phyloP scores from a whole-genome alignment of 2,113 vertebrate species.

The Ictidomys tridecemlineatus region DNA sequence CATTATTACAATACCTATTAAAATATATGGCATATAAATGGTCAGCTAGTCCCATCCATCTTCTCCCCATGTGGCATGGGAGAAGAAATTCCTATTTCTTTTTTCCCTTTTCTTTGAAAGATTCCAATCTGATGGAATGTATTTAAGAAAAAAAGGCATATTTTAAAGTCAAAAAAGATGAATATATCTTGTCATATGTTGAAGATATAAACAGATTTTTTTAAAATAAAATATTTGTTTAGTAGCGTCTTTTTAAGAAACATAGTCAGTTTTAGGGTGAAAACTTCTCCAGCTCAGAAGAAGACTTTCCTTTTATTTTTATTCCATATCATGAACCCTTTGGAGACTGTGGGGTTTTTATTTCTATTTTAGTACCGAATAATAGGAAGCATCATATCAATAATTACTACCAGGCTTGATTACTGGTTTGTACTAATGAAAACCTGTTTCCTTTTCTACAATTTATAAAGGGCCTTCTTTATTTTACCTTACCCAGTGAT shows the following conservation, averaged over 20 bases:
- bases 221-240: background rate
- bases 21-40: background rate
- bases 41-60: background rate
- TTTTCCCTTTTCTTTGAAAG: background rate
- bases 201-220: background rate
- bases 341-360: background rate
- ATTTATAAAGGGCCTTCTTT: background rate
- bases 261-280: background rate
- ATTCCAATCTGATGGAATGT: background rate
- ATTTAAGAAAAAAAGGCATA: background rate
- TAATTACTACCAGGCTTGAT: background rate
- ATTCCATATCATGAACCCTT: background rate
- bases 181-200: background rate
- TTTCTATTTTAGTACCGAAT: conserved; percentile 42
- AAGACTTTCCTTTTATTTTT: background rate
- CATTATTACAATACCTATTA: background rate
- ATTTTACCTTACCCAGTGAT: background rate
- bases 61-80: background rate
- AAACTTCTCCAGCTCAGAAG: background rate
- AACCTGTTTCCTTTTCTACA: background rate
- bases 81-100: background rate
- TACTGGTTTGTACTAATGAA: background rate
- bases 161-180: background rate
- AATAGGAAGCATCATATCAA: background rate
- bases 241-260: background rate